Evolutionary conservation across 2,797 vertebrate species (phyloP).

Genomic region (Okamejei kenojei): DNA sequence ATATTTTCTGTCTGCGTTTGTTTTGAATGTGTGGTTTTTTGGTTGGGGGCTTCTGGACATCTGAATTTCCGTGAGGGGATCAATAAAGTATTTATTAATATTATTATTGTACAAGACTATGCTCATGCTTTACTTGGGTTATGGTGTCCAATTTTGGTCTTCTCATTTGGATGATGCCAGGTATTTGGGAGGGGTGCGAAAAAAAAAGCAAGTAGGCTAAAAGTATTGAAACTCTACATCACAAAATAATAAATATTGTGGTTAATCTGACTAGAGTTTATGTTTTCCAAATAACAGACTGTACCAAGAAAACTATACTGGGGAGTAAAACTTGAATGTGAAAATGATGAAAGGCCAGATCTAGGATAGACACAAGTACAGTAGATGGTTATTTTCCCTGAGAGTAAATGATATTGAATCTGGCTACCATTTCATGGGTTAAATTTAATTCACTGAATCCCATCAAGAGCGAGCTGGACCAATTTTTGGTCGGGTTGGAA

Average conservation of each 20-base stretch:
- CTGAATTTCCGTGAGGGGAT: no score
- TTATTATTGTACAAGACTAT: neutral
- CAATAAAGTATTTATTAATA: no score
- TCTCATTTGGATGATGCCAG: neutral
- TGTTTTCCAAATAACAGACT: neutral
- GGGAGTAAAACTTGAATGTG: neutral
- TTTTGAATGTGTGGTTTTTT: no score
- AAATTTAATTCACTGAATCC: neutral
- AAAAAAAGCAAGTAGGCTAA: neutral
- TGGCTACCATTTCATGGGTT: neutral
- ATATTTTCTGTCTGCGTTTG: no score
- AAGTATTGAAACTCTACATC: neutral
- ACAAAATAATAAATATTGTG: neutral
- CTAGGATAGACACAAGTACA: neutral
- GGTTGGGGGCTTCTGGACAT: no score
- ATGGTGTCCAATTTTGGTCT: neutral
- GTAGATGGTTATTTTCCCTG: neutral
- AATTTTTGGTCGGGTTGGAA: neutral
- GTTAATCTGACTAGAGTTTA: neutral
- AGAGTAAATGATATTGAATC: neutral
- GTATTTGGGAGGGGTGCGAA: neutral
- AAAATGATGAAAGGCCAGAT: neutral
- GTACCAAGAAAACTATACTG: neutral
- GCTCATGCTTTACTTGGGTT: neutral
- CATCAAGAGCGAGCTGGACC: neutral